These are phyloP conservation scores for Micrasema minimum DNA, from an alignment of 1,140 invertebrate genomes.

Conservation along the genomic window DNA sequence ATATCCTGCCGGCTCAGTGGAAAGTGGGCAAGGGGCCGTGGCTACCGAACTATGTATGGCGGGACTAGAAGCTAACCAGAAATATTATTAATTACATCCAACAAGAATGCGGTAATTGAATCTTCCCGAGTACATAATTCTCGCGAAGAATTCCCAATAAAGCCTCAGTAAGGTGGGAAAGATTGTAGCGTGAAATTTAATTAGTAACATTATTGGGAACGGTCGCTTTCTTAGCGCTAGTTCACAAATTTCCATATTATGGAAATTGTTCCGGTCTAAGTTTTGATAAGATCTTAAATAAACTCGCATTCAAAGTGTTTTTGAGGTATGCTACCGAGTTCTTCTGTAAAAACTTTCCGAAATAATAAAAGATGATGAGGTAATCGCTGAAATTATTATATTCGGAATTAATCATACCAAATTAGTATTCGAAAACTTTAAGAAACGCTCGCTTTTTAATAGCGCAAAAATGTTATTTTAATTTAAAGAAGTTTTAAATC, in stretches of 20 bases:
- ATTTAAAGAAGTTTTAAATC: too few relatives aligned
- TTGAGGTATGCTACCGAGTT: conserved; percentile 27
- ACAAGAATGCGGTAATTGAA: conserved; percentile 33
- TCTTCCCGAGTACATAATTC: conserved; percentile 33
- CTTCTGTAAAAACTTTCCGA: conserved; percentile 25
- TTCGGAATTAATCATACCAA: conserved; percentile 28
- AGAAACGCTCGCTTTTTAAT: conserved; percentile 17
- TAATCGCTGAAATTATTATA: conserved; percentile 34
- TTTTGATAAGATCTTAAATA: conserved; percentile 39
- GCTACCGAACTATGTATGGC: neutral
- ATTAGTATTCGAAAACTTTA: conserved; percentile 24
- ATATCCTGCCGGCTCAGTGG: too few relatives aligned
- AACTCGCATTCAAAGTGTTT: conserved; percentile 35
- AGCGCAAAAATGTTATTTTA: too few relatives aligned
- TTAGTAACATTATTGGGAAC: conserved; percentile 39
- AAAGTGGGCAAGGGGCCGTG: neutral
- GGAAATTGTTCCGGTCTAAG: conserved; percentile 29
- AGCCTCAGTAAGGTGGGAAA: conserved; percentile 18
- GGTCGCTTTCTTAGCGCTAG: conserved; percentile 32
- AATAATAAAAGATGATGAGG: conserved; percentile 35
- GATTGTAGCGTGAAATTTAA: conserved; percentile 32
- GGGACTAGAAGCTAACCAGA: neutral
- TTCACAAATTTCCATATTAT: conserved; percentile 33
- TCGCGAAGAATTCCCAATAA: conserved; percentile 30
- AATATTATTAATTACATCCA: conserved; percentile 29